Base-by-base conservation (phyloP, 2,888 invertebrate species). In the Leptarthrus brevirostris region DNA sequence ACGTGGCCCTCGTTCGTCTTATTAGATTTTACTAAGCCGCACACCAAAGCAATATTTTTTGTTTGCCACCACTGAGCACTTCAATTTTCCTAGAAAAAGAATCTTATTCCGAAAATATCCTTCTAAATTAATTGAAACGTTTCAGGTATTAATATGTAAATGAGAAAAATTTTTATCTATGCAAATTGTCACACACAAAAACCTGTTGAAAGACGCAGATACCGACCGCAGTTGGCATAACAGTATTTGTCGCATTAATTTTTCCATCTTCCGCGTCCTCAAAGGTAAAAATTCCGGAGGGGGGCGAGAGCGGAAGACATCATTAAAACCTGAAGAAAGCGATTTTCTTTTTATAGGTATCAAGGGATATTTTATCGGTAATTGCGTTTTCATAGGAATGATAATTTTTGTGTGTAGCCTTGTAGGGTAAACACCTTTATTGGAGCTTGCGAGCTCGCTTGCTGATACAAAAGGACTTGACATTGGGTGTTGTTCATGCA, bases 341-440 rank as follows among this genome's bases (percentile, higher is more conserved):
- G 56, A 24, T 30, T 56, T 56, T 54, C 54, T 14, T n/a, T 54
- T 12, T 24, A n/a, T 6, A 12, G 3, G n/a, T 16, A 16, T 56
- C 14, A 16, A 5, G 56, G 56, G n/a, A 56, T 30, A 26, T 26
- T 56, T 56, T 56, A 30, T 56, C 56, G 26, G 56, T 56, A 56
- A 56, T 56, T 26, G 56, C 56, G 30, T 56, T 56, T 56, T 56
- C 56, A 14, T 16, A 16, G 56, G 56, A 56, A 56, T 56, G 30
- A 56, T 56, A 56, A 30, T 56, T 56, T 56, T 26, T 24, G 14
- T 30, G 8, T 3, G 30, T 5, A 3, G 4, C 30, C 8, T 30
- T 30, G 30, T 30, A 3, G 30, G 8, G 30, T 5, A 30, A 30
- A 30, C 30, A 30, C 30, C 4, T 30, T 30, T 8, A 30, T 30